These are phyloP conservation scores for Diabrotica undecimpunctata DNA, from an alignment of 1,140 invertebrate species.

Conservation along the genomic window DNA sequence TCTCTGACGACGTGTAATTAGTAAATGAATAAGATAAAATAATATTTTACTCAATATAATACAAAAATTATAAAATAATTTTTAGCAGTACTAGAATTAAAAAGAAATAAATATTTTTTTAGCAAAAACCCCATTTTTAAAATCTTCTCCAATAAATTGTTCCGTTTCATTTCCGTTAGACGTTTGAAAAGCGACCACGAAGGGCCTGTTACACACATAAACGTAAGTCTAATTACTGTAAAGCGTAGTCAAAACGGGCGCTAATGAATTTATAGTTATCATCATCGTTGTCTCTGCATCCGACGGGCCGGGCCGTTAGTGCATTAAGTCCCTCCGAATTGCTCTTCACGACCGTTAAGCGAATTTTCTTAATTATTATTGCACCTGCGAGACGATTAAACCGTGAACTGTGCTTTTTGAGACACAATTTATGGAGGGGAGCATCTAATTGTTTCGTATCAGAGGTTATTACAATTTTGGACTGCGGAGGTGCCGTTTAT, in stretches of 20 bases:
- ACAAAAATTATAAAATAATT: too few relatives aligned
- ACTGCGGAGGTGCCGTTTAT: neutral
- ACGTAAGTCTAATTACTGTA: constrained; percentile 39
- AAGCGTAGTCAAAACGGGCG: constrained; percentile 35
- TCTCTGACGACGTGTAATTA: too few relatives aligned
- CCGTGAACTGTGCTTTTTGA: constrained; percentile 15
- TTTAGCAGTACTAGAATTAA: too few relatives aligned
- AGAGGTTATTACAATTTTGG: constrained; percentile 1
- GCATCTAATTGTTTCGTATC: constrained; percentile 26
- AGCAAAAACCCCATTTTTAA: too few relatives aligned
- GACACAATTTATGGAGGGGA: constrained; percentile 6
- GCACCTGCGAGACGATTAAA: constrained; percentile 34
- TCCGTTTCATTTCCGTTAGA: too few relatives aligned
- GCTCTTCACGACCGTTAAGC: constrained; percentile 25
- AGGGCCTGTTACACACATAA: constrained; percentile 36
- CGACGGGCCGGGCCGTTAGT: constrained; percentile 19
- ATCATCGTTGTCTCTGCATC: constrained; percentile 22
- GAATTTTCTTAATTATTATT: constrained; percentile 34
- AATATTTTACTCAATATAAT: too few relatives aligned
- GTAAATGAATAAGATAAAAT: too few relatives aligned
- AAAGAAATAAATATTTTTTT: too few relatives aligned
- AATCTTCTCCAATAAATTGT: too few relatives aligned
- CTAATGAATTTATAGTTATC: constrained; percentile 42
- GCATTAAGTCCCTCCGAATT: constrained; percentile 33
- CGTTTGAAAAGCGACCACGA: constrained; percentile 10